Evolutionary conservation across 2,113 vertebrate genomes (phyloP).

Genomic region (Ochotona curzoniae): DNA sequence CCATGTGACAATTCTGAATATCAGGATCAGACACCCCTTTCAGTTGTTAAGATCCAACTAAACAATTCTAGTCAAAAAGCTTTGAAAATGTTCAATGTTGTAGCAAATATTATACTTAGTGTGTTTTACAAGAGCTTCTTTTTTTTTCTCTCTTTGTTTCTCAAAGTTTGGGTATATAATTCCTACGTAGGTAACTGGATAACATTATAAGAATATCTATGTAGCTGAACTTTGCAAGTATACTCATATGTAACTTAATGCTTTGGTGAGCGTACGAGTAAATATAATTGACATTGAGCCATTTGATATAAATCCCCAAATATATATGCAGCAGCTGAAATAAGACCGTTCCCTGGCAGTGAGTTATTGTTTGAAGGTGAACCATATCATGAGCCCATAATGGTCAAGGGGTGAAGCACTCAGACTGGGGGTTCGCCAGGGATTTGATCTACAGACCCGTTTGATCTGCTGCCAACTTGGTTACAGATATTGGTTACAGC

Average conservation of each 20-base stretch:
- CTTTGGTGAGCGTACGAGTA: neutral
- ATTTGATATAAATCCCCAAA: constrained; percentile 28
- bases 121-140: neutral
- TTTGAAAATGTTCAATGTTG: neutral
- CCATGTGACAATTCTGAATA: neutral
- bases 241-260: neutral
- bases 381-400: neutral
- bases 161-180: neutral
- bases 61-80: neutral
- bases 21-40: too few species aligned
- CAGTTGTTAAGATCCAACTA: neutral
- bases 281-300: neutral
- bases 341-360: neutral
- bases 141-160: neutral
- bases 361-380: constrained; percentile 36
- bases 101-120: neutral
- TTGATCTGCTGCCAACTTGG: constrained; percentile 69
- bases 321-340: constrained; percentile 50
- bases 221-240: neutral
- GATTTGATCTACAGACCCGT: constrained; percentile 5
- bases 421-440: neutral
- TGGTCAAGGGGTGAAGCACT: neutral
- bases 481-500: constrained; percentile 75
- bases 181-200: neutral
- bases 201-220: neutral